Base-by-base conservation (phyloP, 2,113 vertebrate genomes). In the Lampris incognitus region DNA sequence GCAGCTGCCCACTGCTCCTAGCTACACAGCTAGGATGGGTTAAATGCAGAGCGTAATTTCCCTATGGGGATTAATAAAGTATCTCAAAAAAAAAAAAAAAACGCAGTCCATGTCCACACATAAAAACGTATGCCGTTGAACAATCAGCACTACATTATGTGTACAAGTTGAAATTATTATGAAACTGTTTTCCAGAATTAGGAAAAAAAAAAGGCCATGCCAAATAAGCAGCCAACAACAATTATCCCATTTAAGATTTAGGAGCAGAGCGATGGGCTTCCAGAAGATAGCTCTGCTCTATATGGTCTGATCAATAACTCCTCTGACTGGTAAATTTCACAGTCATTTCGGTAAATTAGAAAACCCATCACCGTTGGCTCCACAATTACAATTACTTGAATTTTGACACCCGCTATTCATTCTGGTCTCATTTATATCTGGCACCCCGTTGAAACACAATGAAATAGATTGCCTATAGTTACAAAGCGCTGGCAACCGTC, bases 301-400 rank as follows among this genome's bases (percentile, higher is more conserved):
- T 37, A 37, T 57, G 55, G 36, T 74, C 83, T 83, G 59, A 69
- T 88, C 85, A 73, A 87, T 85, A 81, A 24, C 67, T 69, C 63
- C 40, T 48, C 67, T 24, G 63, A 66, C 67, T 13, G 71, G 74
- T 82, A 73, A 70, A 85, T 82, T n/a, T 76, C 54, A 84, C 83
- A 81, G 84, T 85, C 83, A 87, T 68, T 70, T 59, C 58, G 66
- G 72, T 39, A 75, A 77, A 88, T 85, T 84, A 87, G 83, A 85
- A 66, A 56, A 70, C 65, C 70, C 61, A 64, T 69, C 60, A 52
- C 54, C 50, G 46, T 3, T 37, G 58, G 39, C 59, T 61, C 41
- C 69, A 58, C 68, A 54, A 2, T 55, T 11, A 4, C 48, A 49
- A 71, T 60, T 61, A 13, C 68, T 73, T 42, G 73, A 41, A 54